Evolutionary conservation across 2,888 invertebrate genomes (phyloP).

Genomic region (Aproaerema taeniolella): DNA sequence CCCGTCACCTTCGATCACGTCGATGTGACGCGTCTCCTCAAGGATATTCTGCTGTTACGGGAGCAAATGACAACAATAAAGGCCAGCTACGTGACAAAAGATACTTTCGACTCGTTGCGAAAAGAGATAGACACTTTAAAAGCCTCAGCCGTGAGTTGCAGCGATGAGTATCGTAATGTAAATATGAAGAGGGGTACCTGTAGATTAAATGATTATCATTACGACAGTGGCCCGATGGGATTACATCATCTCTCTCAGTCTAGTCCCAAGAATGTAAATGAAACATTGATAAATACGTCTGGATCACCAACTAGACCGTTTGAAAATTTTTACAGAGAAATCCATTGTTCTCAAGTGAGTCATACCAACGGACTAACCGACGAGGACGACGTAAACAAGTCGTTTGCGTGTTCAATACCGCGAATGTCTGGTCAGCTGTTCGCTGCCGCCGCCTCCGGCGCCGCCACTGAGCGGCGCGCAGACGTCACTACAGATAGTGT

Average conservation of each 20-base stretch:
- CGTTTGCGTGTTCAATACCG: not conserved
- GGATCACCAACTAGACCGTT: not conserved
- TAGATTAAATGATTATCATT: not conserved
- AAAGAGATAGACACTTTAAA: not conserved
- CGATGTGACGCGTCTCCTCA: constrained; percentile 3
- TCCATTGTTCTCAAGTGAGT: not conserved
- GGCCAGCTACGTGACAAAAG: not conserved
- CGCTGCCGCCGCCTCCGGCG: not conserved
- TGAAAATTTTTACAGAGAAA: not conserved
- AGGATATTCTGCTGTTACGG: not conserved
- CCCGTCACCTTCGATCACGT: constrained; percentile 1
- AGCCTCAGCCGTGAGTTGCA: not conserved
- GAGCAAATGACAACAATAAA: not conserved
- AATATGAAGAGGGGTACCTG: not conserved
- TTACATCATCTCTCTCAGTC: not conserved
- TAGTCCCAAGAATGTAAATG: not conserved
- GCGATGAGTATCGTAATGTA: not conserved
- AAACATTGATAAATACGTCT: not conserved
- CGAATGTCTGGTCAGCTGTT: constrained; percentile 1
- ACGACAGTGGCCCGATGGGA: constrained; percentile 3
- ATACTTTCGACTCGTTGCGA: not conserved
- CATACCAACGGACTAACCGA: constrained; percentile 1
- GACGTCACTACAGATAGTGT: no score
- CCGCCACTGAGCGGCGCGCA: not conserved
- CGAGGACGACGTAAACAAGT: not conserved